These are phyloP conservation scores for Centropus bengalensis DNA, from an alignment of 2,113 vertebrate species.

Conservation along the genomic window DNA sequence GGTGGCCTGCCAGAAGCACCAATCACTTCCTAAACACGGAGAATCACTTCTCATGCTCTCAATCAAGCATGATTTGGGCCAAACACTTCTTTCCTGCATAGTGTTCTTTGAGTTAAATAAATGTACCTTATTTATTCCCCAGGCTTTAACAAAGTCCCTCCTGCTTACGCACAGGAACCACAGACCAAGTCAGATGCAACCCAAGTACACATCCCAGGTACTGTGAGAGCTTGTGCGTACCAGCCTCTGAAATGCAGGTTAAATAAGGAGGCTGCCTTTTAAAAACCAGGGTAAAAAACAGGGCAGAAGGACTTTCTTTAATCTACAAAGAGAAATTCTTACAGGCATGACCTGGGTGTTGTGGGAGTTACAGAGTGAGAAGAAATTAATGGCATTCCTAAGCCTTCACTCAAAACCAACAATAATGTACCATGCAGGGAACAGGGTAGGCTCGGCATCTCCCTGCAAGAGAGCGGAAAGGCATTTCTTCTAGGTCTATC, in stretches of 20 bases:
- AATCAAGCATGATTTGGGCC: background rate
- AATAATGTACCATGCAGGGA: background rate
- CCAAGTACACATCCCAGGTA: background rate
- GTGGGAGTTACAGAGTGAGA: constrained; percentile 33
- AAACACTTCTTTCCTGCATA: background rate
- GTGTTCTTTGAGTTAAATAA: background rate
- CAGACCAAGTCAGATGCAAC: background rate
- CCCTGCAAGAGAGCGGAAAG: background rate
- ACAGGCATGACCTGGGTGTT: constrained; percentile 5
- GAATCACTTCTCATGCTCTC: background rate
- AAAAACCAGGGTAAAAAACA: constrained; percentile 62
- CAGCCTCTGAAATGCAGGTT: constrained; percentile 15
- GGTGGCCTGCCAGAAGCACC: background rate
- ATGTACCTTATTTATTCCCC: background rate
- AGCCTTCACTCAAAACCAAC: constrained; percentile 3
- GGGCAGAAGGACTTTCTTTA: constrained; percentile 30
- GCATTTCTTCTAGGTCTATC: background rate
- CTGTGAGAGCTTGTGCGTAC: background rate
- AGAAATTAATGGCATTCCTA: constrained; percentile 51
- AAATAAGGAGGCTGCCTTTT: background rate
- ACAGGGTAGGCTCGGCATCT: background rate
- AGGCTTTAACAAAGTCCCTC: background rate
- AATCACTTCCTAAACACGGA: background rate
- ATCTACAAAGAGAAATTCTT: constrained; percentile 44
- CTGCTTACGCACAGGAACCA: background rate